Evolutionary conservation across 2,113 vertebrate genomes (phyloP), one percentile per base, ranked within the genome.

Genomic region (Phalacrocorax brasilianus): DNA sequence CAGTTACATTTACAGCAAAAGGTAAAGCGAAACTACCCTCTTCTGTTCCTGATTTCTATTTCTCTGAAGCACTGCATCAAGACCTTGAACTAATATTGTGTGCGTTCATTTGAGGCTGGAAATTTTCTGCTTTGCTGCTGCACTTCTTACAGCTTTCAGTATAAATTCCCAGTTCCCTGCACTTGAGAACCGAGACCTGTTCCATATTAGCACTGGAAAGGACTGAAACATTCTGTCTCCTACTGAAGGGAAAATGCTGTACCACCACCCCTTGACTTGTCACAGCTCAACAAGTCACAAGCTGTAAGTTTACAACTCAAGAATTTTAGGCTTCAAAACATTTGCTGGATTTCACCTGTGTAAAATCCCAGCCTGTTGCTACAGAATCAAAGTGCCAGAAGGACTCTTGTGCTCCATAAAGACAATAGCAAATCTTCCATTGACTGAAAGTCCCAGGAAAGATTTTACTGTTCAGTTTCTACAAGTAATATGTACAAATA

Each of bases 21-120:
- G 19, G 44, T 22, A 53, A 72, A 72, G 28, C 15, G 59, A 68
- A 87, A 20, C 44, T 26, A 6, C 26, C n/a, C 32, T 80, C 38
- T 65, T 81, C 50, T 45, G 5, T 8, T 81, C 20, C 20, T 27
- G 21, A 26, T 73, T 79, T 73, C 35, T 92, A 2, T 35, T 91
- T 83, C 87, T 84, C 87, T 61, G 80, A 77, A 91, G 61, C 20
- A 56, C 2, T 67, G 52, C 52, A 67, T 1, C 63, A 59, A 75
- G 81, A 30, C 55, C 30, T 2, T 38, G 66, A 81, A 30, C 12
- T 79, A 28, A 21, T 40, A 71, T 0, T 0, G 1, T 5, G 4
- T 8, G 16, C 14, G 28, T 61, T 89, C 75, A 89, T 59, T 84
- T 65, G 62, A 81, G 30, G 56, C 44, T 86, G 68, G 32, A 53